Percentiles rank a stretch among this genome's conserved stretches.
phyloP scores from a whole-genome alignment of 1,140 invertebrate species.

The Berghia stephanieae region DNA sequence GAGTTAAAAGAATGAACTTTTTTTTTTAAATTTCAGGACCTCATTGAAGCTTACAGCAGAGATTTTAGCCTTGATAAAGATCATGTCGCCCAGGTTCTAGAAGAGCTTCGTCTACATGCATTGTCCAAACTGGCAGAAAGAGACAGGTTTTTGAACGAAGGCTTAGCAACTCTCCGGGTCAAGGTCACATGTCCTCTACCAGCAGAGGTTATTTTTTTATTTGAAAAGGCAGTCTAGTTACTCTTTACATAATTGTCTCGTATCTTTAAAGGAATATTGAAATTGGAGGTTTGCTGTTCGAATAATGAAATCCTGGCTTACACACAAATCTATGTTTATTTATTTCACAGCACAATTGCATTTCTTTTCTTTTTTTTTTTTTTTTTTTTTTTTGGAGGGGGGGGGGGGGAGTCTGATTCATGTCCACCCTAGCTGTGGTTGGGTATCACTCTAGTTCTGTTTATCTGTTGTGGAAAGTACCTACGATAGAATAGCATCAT shows the following conservation, averaged over 20 bases:
- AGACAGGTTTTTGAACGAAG: conserved; percentile 62
- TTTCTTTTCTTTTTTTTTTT: not conserved
- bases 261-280: no score
- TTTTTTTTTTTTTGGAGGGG: not conserved
- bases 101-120: conserved; percentile 75
- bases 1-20: not conserved
- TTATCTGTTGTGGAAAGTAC: not conserved
- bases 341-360: no score
- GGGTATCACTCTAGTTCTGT: not conserved
- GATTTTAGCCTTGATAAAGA: conserved; percentile 70
- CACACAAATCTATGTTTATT: no score
- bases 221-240: no score
- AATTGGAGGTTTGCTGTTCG: no score
- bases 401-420: no score
- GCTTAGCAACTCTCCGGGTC: conserved; percentile 16
- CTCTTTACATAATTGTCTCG: no score
- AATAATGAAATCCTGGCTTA: no score
- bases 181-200: conserved; percentile 6
- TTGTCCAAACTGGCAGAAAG: conserved; percentile 75
- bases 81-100: conserved; percentile 70
- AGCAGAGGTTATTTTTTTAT: not conserved
- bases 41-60: conserved; percentile 71
- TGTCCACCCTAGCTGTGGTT: not conserved
- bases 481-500: not conserved
- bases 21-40: conserved; percentile 68